Evolutionary conservation across 2,888 invertebrate species (phyloP), one percentile per base, ranked within the genome.

Genomic region (Isoperla grammatica): DNA sequence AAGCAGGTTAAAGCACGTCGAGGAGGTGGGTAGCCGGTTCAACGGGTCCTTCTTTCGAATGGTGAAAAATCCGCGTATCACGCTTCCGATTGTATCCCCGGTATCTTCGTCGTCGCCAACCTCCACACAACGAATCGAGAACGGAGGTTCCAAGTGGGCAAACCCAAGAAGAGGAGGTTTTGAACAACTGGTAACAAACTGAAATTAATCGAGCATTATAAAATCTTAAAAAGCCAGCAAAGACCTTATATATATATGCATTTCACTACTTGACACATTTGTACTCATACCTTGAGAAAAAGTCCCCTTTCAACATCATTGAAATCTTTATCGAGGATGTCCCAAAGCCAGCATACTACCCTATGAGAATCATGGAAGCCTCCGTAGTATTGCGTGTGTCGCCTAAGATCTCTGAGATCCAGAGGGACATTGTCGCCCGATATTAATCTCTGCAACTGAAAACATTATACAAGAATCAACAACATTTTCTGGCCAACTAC

Each of bases 261-360:
- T 20, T 19, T 13, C 6, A 55, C n/a, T n/a, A n/a, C 12, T 11
- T 39, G 11, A 39, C 11, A 39, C 11, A 39, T 11, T 39, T 43
- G 17, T 42, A 40, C 19, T 13, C 12, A 54, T 71, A 90, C 91
- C 82, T 98, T 98, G 5, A 99, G 80, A 77, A 99, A 99, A 72
- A 96, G 84, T 68, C 89, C 88, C 61, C 92, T 85, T 75, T 99
- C 99, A 56, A 90, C 83, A 71, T 94, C 90, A 9, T 81, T 85
- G 75, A 99, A 99, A 75, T 99, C 98, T 68, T 92, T 86, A 69
- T 93, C 92, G 64, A 99, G 79, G 69, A 99, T 92, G 76, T 98
- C 96, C 99, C 99, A 99, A 55, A 99, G 81, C 99, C 99, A 99
- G 72, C 91, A 88, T 54, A 99, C 92, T 55, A 99, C 96, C 67